Evolutionary conservation across 2,113 vertebrate genomes (phyloP).

Genomic region (Steatornis caripensis): DNA sequence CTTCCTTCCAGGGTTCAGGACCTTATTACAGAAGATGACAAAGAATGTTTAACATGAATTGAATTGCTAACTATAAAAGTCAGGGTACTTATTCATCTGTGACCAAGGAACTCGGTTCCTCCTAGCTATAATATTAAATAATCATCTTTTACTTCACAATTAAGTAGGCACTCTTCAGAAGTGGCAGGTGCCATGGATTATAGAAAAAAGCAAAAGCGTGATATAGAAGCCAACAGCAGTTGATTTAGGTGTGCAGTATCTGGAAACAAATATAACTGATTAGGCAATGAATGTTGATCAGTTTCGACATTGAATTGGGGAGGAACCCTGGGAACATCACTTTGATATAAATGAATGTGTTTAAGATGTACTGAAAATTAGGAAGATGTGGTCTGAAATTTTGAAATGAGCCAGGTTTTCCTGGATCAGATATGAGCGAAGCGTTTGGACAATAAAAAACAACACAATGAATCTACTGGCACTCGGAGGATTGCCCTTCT

Average conservation of each 20-base stretch:
- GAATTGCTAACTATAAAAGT: neutral
- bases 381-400: neutral
- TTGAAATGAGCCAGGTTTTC: neutral
- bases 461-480: neutral
- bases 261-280: neutral
- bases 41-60: neutral
- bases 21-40: neutral
- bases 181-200: neutral
- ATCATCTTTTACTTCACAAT: neutral
- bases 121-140: conserved; percentile 6
- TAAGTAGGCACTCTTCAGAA: conserved; percentile 2
- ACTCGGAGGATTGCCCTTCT: neutral
- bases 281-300: neutral
- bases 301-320: neutral
- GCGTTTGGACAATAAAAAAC: neutral
- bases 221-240: neutral
- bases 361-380: neutral
- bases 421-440: neutral
- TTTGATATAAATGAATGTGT: neutral
- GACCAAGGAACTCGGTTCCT: neutral
- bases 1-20: neutral
- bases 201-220: neutral
- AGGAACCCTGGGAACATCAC: neutral
- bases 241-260: neutral
- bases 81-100: neutral